Conservation (phyloP, 2,888 invertebrate species). For the Tortricodes alternella region DNA sequence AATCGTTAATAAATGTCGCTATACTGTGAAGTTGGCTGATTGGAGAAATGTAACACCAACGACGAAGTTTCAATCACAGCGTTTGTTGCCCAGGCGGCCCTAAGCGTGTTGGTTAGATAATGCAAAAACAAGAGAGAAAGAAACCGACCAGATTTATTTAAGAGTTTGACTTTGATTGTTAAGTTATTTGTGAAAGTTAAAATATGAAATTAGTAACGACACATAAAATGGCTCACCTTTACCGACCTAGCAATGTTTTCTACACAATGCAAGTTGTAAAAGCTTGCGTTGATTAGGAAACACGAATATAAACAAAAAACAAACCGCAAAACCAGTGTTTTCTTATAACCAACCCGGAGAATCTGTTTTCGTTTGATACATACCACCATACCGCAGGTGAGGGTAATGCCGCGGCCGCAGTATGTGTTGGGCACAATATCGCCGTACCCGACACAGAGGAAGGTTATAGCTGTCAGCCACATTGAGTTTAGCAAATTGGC, state of each 20-base stretch:
- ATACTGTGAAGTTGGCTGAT: conserved; percentile 46
- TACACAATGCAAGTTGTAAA: conserved; percentile 63
- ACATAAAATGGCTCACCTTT: conserved; percentile 83
- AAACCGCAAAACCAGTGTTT: conserved; percentile 17
- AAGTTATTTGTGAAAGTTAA: conserved; percentile 54
- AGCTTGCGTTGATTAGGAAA: conserved; percentile 62
- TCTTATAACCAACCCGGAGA: conserved; percentile 54
- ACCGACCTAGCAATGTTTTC: conserved; percentile 57
- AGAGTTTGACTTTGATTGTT: conserved; percentile 82
- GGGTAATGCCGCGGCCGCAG: conserved; percentile 99
- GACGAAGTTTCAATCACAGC: conserved; percentile 9
- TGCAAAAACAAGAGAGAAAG: conserved; percentile 52
- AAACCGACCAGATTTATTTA: conserved; percentile 49
- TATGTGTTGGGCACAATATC: conserved; percentile 99
- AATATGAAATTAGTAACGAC: conserved; percentile 55
- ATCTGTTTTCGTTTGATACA: conserved; percentile 80
- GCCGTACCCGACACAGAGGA: conserved; percentile 99
- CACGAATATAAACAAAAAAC: conserved; percentile 32
- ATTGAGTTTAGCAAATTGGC: conserved; percentile 99
- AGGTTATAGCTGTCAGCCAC: conserved; percentile 99
- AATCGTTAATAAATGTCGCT: conserved; percentile 77
- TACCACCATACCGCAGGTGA: conserved; percentile 99
- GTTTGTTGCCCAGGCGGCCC: conserved; percentile 19
- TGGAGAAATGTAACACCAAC: conserved; percentile 5
- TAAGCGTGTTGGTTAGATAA: conserved; percentile 40